phyloP scores from a whole-genome alignment of 2,113 vertebrate species.

The Thymallus thymallus region DNA sequence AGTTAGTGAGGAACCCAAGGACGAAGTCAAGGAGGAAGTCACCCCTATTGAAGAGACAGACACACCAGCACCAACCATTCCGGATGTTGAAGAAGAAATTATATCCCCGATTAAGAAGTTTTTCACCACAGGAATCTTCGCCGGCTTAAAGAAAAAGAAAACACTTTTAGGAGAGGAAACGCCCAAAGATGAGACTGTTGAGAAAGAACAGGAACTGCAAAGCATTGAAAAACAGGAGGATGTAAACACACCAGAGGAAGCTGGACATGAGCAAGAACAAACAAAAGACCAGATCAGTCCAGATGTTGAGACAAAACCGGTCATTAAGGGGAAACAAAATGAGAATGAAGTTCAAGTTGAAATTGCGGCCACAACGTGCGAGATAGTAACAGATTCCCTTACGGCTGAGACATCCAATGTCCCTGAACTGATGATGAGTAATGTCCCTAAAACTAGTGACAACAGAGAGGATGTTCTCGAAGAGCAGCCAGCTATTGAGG shows the following conservation, averaged over 20 bases:
- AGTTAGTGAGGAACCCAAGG: not conserved
- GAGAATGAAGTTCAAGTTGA: constrained; percentile 23
- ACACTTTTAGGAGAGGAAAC: constrained; percentile 76
- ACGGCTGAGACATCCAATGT: constrained; percentile 12
- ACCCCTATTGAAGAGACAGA: constrained; percentile 21
- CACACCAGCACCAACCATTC: constrained; percentile 54
- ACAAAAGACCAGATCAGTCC: constrained; percentile 20
- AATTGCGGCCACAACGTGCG: not conserved
- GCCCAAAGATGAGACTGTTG: constrained; percentile 34
- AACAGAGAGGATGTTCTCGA: constrained; percentile 2
- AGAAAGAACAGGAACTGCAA: constrained; percentile 47
- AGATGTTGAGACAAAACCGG: not conserved
- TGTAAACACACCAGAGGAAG: constrained; percentile 18
- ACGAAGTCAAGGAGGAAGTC: constrained; percentile 5
- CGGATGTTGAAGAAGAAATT: constrained; percentile 62
- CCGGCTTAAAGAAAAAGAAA: constrained; percentile 82
- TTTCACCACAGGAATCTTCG: constrained; percentile 85
- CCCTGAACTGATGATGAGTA: not conserved
- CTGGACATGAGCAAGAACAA: constrained; percentile 31
- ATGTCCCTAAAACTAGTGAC: constrained; percentile 11
- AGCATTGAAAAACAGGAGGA: constrained; percentile 49
- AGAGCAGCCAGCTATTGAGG: too few species aligned
- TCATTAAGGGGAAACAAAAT: constrained; percentile 19
- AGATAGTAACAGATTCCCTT: not conserved
- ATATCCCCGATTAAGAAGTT: constrained; percentile 84